These are phyloP conservation scores for Ctenoplectra terminalis DNA, from an alignment of 1,140 invertebrate genomes.

Conservation along the genomic window DNA sequence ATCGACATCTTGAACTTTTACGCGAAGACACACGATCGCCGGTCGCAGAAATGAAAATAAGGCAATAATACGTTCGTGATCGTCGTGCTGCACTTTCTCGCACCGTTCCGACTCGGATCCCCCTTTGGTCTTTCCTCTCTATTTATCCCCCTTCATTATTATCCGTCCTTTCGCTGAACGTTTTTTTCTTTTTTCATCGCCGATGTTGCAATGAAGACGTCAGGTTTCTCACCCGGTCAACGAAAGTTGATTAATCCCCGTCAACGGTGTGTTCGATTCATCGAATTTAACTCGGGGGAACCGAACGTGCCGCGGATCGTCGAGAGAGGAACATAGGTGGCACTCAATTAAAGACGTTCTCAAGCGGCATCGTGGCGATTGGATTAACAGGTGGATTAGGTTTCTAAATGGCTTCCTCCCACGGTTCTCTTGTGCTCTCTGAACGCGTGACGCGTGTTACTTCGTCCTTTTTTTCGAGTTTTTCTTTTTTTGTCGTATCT, in stretches of 20 bases:
- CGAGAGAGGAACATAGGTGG: slow-evolving; percentile 24
- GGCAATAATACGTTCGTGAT: slow-evolving; percentile 44
- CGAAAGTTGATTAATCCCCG: slow-evolving; percentile 32
- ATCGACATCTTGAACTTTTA: slow-evolving; percentile 70
- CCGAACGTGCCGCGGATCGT: not conserved
- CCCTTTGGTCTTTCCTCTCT: no score
- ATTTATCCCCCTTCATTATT: not conserved
- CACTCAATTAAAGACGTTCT: slow-evolving; percentile 63
- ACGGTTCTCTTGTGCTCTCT: slow-evolving; percentile 27
- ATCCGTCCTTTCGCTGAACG: not conserved
- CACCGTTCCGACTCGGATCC: not conserved
- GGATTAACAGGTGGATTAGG: slow-evolving; percentile 52
- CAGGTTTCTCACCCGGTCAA: not conserved
- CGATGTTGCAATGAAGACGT: slow-evolving; percentile 9
- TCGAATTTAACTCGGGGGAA: slow-evolving; percentile 14
- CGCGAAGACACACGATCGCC: slow-evolving; percentile 51
- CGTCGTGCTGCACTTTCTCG: slow-evolving; percentile 50
- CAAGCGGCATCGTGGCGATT: slow-evolving; percentile 2
- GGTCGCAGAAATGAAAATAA: slow-evolving; percentile 59
- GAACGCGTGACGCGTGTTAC: slow-evolving; percentile 2
- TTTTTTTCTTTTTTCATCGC: not conserved
- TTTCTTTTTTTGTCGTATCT: no score
- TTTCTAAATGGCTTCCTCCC: slow-evolving; percentile 57
- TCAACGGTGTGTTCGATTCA: slow-evolving; percentile 18
- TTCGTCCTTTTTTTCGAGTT: no score